These are phyloP conservation scores for Pedionomus torquatus DNA, from an alignment of 2,113 vertebrate genomes.

Conservation along the genomic window DNA sequence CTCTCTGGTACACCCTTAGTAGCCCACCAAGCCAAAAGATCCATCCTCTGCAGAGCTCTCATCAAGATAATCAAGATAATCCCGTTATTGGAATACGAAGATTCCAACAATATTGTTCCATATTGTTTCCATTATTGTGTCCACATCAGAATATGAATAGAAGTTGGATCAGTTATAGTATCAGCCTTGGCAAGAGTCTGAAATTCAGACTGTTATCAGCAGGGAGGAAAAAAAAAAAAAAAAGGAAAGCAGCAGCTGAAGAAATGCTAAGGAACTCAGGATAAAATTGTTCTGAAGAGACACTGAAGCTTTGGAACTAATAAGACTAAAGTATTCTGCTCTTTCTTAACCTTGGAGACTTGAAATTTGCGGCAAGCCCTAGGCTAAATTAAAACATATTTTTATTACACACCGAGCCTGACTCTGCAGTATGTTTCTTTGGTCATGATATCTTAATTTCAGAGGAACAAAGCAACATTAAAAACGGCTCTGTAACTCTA, in stretches of 20 bases:
- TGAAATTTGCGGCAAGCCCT: background rate
- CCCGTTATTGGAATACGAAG: background rate
- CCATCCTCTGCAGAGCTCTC: background rate
- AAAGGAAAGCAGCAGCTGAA: background rate
- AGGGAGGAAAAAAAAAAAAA: background rate
- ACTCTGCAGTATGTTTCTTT: background rate
- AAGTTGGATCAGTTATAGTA: background rate
- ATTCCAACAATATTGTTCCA: background rate
- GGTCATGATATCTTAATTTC: background rate
- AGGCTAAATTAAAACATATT: background rate
- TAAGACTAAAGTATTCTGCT: background rate
- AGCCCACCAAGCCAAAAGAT: background rate
- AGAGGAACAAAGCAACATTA: background rate
- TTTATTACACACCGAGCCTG: background rate
- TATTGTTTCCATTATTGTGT: background rate
- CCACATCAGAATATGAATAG: background rate
- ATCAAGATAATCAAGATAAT: background rate
- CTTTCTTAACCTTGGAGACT: background rate
- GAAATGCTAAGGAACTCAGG: background rate
- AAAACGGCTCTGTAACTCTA: background rate
- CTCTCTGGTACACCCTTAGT: background rate
- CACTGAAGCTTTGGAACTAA: background rate
- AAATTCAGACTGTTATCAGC: background rate
- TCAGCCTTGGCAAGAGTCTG: background rate
- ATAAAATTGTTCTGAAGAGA: background rate